phyloP scores from a whole-genome alignment of 2,888 invertebrate genomes.

The Eupithecia pulchellata region DNA sequence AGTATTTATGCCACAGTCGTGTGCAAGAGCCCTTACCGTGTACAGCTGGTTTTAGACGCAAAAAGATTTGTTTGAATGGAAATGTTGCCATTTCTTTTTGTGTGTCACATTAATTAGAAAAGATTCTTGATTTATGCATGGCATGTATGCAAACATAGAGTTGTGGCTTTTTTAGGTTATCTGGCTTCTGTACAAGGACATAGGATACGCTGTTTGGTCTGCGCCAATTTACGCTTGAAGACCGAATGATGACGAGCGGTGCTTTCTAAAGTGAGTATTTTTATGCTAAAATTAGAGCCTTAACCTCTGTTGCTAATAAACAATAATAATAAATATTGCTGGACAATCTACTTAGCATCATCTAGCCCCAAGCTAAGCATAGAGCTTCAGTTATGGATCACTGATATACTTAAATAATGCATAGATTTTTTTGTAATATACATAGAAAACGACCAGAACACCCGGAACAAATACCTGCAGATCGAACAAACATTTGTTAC shows the following conservation, averaged over 20 bases:
- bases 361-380: no score
- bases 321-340: no score
- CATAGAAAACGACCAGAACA: no score
- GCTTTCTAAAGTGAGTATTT: not conserved
- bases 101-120: conserved; percentile 34
- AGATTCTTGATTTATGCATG: conserved; percentile 22
- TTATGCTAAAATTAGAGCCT: not conserved
- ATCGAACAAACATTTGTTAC: no score
- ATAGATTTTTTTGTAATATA: no score
- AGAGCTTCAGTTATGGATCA: no score
- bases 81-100: conserved; percentile 23
- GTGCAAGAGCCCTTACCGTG: conserved; percentile 25
- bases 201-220: not conserved
- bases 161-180: not conserved
- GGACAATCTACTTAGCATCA: no score
- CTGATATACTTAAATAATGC: no score
- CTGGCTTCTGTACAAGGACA: not conserved
- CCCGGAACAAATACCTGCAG: no score
- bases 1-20: conserved; percentile 10
- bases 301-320: not conserved
- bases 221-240: not conserved
- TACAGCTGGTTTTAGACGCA: conserved; percentile 21
- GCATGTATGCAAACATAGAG: conserved; percentile 15
- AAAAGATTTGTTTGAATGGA: conserved; percentile 30
- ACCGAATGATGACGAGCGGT: not conserved